phyloP scores from a whole-genome alignment of 2,113 vertebrate genomes.

The Halichoeres trimaculatus region DNA sequence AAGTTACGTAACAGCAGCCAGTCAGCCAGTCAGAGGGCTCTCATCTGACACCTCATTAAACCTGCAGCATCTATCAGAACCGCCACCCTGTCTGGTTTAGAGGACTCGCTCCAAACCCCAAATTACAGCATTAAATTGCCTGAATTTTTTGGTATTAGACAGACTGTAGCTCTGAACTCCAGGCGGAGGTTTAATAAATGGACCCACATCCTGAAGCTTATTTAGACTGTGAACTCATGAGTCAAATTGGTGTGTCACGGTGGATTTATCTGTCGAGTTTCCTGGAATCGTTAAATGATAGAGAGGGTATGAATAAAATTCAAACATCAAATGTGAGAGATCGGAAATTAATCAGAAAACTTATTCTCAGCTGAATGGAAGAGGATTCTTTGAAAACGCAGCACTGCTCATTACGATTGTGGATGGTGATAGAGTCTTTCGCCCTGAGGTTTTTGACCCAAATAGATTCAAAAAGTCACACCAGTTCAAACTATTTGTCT shows the following conservation, averaged over 20 bases:
- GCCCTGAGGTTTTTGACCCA: conserved; percentile 15
- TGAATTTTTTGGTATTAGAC: conserved; percentile 62
- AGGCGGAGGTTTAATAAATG: conserved; percentile 59
- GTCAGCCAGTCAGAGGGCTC: conserved; percentile 42
- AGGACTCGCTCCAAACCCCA: conserved; percentile 53
- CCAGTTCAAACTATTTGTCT: conserved; percentile 5
- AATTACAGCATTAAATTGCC: conserved; percentile 64
- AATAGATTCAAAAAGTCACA: conserved; percentile 16
- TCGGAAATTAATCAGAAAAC: conserved; percentile 37
- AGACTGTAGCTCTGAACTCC: conserved; percentile 57
- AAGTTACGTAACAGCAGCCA: conserved; percentile 52
- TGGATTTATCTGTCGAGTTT: conserved; percentile 58
- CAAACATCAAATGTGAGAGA: conserved; percentile 42
- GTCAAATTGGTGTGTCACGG: conserved; percentile 63
- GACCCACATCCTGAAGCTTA: conserved; percentile 60
- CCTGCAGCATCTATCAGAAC: conserved; percentile 47
- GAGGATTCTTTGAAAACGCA: conserved; percentile 18
- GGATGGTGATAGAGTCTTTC: conserved; percentile 13
- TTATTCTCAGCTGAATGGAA: conserved; percentile 23
- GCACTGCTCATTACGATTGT: conserved; percentile 7
- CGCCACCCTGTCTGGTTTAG: conserved; percentile 19
- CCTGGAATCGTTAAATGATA: conserved; percentile 44
- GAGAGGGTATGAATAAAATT: conserved; percentile 55
- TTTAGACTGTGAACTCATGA: conserved; percentile 58
- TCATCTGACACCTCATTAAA: conserved; percentile 64